Conservation (phyloP, 2,113 vertebrate genomes). For the Phylloscopus whistleri region DNA sequence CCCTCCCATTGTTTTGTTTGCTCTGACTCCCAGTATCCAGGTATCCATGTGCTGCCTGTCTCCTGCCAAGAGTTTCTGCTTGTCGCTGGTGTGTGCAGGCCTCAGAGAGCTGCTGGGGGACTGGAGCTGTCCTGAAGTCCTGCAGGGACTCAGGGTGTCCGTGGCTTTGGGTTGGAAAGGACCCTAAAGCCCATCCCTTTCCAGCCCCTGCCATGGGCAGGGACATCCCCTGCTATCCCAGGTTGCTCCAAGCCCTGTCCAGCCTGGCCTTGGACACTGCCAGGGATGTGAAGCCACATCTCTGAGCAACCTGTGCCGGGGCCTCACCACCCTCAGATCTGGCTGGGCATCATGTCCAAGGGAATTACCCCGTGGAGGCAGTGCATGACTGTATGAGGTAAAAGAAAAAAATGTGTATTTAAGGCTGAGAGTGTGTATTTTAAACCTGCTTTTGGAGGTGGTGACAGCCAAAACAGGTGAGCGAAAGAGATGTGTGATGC, state of each 20-base stretch:
- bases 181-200: not conserved
- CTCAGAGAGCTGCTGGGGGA: not conserved
- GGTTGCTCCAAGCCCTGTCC: not conserved
- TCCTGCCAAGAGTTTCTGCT: not conserved
- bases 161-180: not conserved
- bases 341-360: not conserved
- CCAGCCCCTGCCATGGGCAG: not conserved
- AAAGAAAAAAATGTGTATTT: not conserved
- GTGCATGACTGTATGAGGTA: not conserved
- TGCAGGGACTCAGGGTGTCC: not conserved
- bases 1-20: not conserved
- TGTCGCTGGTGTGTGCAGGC: not conserved
- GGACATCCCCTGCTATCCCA: not conserved
- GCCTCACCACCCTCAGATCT: not conserved
- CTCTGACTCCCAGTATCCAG: not conserved
- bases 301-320: not conserved
- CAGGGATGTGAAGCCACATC: not conserved
- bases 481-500: not conserved
- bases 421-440: not conserved
- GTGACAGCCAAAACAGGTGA: not conserved
- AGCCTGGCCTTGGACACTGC: not conserved
- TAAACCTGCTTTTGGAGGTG: not conserved
- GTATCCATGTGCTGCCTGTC: not conserved
- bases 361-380: not conserved
- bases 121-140: not conserved